A percentile compares a stretch with the other conserved stretches of the same genome.
Evolutionary conservation across 2,888 invertebrate genomes (phyloP).

Genomic region (Elysia crispata): DNA sequence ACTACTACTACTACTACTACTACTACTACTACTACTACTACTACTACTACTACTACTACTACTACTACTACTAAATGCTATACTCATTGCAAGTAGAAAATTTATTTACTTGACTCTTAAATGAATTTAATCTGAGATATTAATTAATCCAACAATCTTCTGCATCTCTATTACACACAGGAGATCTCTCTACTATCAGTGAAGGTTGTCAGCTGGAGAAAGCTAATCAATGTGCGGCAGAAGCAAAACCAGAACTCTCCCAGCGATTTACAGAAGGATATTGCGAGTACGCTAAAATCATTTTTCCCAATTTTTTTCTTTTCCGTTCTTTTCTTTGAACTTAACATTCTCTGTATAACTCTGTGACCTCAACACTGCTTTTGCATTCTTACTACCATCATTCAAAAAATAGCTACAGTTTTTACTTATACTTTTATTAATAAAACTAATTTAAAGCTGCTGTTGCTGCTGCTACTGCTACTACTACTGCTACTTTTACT

Average conservation of each 20-base stretch:
- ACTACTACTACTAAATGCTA: too few relatives aligned
- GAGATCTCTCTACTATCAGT: too few relatives aligned
- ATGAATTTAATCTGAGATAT: too few relatives aligned
- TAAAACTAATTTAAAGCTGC: too few relatives aligned
- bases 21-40: slow-evolving; percentile 9
- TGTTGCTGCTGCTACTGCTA: neutral
- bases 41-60: slow-evolving; percentile 2
- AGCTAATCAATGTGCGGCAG: slow-evolving; percentile 6
- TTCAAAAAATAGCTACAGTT: neutral
- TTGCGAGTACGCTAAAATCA: slow-evolving; percentile 32
- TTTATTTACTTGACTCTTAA: too few relatives aligned
- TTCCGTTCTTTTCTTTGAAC: too few relatives aligned
- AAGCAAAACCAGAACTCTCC: slow-evolving; percentile 14
- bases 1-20: slow-evolving; percentile 9
- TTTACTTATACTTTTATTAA: neutral
- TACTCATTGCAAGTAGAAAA: too few relatives aligned
- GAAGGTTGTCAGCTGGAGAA: neutral
- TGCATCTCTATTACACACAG: too few relatives aligned
- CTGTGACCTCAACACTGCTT: too few relatives aligned
- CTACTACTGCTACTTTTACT: neutral
- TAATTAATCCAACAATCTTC: too few relatives aligned
- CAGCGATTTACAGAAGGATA: neutral
- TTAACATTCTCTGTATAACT: too few relatives aligned
- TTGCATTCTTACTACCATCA: neutral
- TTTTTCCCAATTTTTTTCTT: neutral